phyloP scores from a whole-genome alignment of 2,797 vertebrate genomes.

The Mormyrops attenuatus region DNA sequence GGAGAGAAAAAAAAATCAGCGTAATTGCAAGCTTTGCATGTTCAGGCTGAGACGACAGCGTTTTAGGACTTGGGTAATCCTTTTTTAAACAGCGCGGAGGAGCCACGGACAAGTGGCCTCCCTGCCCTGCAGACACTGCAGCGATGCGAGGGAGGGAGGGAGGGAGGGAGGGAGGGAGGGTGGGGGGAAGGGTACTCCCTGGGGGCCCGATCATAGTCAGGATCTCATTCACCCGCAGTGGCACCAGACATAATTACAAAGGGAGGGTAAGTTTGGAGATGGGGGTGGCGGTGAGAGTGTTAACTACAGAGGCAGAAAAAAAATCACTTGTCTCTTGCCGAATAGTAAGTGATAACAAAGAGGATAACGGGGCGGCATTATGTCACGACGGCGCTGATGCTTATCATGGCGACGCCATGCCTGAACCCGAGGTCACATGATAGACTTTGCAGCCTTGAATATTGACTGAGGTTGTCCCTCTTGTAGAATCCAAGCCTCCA shows the following conservation, averaged over 20 bases:
- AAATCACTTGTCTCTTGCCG: background rate
- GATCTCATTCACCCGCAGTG: constrained; percentile 1
- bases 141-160: background rate
- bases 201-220: background rate
- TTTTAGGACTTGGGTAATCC: constrained; percentile 30
- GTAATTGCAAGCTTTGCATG: constrained; percentile 53
- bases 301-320: background rate
- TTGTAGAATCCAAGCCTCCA: constrained; percentile 47
- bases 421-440: constrained; percentile 31
- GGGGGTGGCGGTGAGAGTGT: constrained; percentile 13
- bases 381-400: background rate
- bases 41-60: constrained; percentile 45
- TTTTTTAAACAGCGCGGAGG: constrained; percentile 43
- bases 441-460: constrained; percentile 30
- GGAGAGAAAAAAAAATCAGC: constrained; percentile 37
- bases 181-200: background rate
- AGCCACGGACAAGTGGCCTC: constrained; percentile 33
- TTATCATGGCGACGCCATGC: background rate
- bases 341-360: background rate
- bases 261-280: background rate
- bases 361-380: background rate
- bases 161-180: background rate
- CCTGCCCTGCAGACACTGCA: constrained; percentile 23
- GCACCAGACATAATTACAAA: constrained; percentile 22
- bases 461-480: constrained; percentile 36